phyloP scores from a whole-genome alignment of 2,888 invertebrate genomes.

The Drosophila falleni region DNA sequence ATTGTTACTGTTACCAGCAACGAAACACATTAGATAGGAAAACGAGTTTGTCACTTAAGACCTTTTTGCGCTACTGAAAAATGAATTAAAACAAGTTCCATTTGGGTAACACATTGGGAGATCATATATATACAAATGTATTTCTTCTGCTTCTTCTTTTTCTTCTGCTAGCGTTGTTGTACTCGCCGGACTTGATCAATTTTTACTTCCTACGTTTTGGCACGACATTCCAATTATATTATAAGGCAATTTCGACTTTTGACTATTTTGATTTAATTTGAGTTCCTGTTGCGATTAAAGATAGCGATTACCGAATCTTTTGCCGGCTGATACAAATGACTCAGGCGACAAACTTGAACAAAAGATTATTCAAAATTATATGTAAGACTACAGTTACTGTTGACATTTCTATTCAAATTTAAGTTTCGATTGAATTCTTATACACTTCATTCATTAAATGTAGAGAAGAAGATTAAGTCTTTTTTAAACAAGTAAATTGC shows the following conservation, averaged over 20 bases:
- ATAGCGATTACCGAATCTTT: not conserved
- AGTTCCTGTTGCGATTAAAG: constrained; percentile 43
- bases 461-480: too few relatives aligned
- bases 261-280: constrained; percentile 17
- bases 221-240: constrained; percentile 49
- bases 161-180: constrained; percentile 9
- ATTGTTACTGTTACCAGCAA: constrained; percentile 45
- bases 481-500: too few relatives aligned
- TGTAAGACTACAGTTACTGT: not conserved
- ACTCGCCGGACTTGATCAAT: constrained; percentile 20
- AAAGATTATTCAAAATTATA: not conserved
- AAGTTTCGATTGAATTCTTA: not conserved
- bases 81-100: constrained; percentile 72
- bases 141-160: constrained; percentile 24
- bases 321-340: constrained; percentile 23
- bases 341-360: constrained; percentile 10
- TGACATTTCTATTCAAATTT: not conserved
- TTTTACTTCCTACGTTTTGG: constrained; percentile 68
- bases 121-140: constrained; percentile 36
- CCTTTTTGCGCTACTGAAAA: constrained; percentile 73
- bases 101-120: constrained; percentile 50
- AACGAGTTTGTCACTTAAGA: constrained; percentile 77
- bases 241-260: constrained; percentile 26
- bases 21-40: constrained; percentile 59
- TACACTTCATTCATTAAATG: not conserved